A percentile compares a stretch with the other conserved stretches of the same genome.
phyloP scores from a whole-genome alignment of 2,888 invertebrate genomes.

The Atethmia centrago region DNA sequence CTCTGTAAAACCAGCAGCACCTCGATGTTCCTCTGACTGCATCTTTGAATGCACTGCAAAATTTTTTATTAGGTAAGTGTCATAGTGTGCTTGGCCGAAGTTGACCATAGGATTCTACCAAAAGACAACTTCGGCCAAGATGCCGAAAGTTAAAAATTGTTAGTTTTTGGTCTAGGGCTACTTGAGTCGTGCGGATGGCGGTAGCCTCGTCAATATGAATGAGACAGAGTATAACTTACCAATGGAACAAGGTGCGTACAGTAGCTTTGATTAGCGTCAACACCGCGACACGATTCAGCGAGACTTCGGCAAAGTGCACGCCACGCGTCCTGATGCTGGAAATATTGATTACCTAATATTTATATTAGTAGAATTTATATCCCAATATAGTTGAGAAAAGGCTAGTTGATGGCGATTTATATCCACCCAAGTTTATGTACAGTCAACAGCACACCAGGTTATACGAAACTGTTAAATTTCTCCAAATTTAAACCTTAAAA shows the following conservation, averaged over 20 bases:
- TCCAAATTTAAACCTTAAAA: too few relatives aligned
- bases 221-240: conserved; percentile 69
- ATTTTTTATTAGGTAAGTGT: not conserved
- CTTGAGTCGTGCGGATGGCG: not conserved
- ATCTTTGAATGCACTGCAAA: conserved; percentile 78
- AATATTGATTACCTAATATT: conserved; percentile 28
- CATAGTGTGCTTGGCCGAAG: not conserved
- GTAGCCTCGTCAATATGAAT: not conserved
- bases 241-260: conserved; percentile 83
- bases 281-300: conserved; percentile 76
- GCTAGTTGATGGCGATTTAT: not conserved
- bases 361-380: not conserved
- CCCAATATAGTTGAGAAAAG: not conserved
- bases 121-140: not conserved
- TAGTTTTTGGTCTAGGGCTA: too few relatives aligned
- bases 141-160: not conserved
- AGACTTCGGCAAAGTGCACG: conserved; percentile 82
- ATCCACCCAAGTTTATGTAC: not conserved
- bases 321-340: conserved; percentile 83
- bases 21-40: conserved; percentile 73
- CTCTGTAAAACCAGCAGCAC: conserved; percentile 78
- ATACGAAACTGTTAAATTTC: too few relatives aligned
- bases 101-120: too few relatives aligned
- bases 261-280: conserved; percentile 78
- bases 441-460: too few relatives aligned